These are phyloP conservation scores for Stomatorhinus walkeri DNA, from an alignment of 2,797 vertebrate genomes.

Conservation along the genomic window DNA sequence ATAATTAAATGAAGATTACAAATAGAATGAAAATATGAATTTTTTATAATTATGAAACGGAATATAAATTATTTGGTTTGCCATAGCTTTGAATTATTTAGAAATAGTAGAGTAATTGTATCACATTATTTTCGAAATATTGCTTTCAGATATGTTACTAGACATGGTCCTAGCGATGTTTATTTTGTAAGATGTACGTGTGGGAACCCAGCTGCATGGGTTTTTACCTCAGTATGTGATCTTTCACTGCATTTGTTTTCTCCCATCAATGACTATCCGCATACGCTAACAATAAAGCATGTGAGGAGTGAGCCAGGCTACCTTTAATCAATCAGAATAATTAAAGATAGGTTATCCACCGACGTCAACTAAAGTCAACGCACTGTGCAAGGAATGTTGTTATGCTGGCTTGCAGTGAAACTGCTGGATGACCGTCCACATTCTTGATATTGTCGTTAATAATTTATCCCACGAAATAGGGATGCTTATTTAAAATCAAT, in stretches of 20 bases:
- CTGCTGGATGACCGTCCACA: background rate
- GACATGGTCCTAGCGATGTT: background rate
- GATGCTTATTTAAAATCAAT: background rate
- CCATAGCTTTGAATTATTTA: background rate
- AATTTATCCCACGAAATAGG: background rate
- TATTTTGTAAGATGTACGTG: background rate
- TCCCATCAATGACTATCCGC: conserved; percentile 47
- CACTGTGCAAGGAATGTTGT: background rate
- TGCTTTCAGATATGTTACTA: background rate
- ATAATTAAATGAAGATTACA: background rate
- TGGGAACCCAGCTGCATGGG: background rate
- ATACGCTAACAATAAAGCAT: conserved; percentile 46
- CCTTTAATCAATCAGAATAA: conserved; percentile 7
- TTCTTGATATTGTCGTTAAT: background rate
- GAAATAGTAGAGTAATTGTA: background rate
- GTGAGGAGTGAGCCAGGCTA: conserved; percentile 29
- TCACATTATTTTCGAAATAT: background rate
- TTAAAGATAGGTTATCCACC: background rate
- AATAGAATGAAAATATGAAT: background rate
- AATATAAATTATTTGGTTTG: background rate
- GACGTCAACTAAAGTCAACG: background rate
- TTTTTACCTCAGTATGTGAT: background rate
- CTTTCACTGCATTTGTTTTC: conserved; percentile 4
- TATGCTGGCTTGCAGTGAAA: background rate
- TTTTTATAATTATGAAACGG: background rate